Conservation (phyloP, 1,140 invertebrate species). For the Eupristina koningsbergeri region DNA sequence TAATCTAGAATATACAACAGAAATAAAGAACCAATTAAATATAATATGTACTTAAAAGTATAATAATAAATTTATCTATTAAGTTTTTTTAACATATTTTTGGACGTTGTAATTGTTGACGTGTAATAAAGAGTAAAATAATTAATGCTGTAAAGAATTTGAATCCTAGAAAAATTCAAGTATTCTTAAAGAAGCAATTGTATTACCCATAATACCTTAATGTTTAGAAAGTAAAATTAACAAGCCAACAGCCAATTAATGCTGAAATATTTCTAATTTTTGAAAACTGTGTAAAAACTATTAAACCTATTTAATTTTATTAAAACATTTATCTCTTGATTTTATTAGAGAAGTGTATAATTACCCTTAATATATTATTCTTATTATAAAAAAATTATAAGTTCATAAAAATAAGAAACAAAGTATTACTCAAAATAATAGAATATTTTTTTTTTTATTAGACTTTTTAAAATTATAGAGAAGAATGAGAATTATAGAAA, state of each 20-base stretch:
- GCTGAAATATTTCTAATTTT: slow-evolving; percentile 5
- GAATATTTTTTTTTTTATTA: no score
- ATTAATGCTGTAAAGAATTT: not conserved
- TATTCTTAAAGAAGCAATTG: not conserved
- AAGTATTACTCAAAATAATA: no score
- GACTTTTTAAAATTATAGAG: no score
- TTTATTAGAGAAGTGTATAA: slow-evolving; percentile 7
- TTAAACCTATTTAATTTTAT: not conserved
- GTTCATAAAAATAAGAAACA: no score
- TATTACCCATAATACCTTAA: slow-evolving; percentile 48
- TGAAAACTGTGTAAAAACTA: not conserved
- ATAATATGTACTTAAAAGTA: no score
- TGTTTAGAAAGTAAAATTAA: slow-evolving; percentile 61
- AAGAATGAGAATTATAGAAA: no score
- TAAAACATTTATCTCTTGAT: slow-evolving; percentile 3
- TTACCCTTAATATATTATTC: no score
- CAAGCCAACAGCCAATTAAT: slow-evolving; percentile 52
- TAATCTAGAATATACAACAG: not conserved
- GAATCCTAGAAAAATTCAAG: not conserved
- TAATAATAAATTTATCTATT: not conserved
- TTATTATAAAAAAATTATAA: no score
- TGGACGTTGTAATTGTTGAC: not conserved
- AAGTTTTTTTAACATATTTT: not conserved
- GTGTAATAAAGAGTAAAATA: not conserved
- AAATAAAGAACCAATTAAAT: no score